Conservation (phyloP, 2,113 vertebrate genomes). For the Oreocharis arfaki region DNA sequence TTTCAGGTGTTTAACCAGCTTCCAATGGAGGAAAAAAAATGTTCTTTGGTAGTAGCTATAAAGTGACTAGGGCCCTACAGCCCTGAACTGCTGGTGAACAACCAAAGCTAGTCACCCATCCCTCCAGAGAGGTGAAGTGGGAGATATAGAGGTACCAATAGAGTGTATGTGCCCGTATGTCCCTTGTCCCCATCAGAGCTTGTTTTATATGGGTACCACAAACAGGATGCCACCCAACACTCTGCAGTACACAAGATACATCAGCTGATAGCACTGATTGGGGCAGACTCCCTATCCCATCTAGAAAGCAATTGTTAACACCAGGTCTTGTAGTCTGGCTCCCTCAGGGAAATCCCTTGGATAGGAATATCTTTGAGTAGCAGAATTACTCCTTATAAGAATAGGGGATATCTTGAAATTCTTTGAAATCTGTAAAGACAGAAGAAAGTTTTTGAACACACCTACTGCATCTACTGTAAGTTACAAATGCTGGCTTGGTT, state of each 20-base stretch:
- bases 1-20: not conserved
- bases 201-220: not conserved
- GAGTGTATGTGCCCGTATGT: fast-evolving
- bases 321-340: not conserved
- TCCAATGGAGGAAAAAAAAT: not conserved
- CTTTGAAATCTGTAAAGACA: not conserved
- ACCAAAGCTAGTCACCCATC: not conserved
- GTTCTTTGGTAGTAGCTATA: not conserved
- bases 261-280: not conserved
- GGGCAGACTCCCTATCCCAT: not conserved
- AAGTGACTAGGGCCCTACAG: not conserved
- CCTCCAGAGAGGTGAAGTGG: not conserved
- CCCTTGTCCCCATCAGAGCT: not conserved
- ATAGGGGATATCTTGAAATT: not conserved
- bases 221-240: not conserved
- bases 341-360: not conserved
- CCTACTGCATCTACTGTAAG: not conserved
- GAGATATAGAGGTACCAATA: not conserved
- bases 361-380: not conserved
- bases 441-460: not conserved
- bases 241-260: not conserved
- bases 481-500: not conserved
- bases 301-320: not conserved
- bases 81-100: not conserved
- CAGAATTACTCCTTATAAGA: not conserved